phyloP scores from a whole-genome alignment of 1,140 invertebrate genomes.

The Leptinotarsa texana region DNA sequence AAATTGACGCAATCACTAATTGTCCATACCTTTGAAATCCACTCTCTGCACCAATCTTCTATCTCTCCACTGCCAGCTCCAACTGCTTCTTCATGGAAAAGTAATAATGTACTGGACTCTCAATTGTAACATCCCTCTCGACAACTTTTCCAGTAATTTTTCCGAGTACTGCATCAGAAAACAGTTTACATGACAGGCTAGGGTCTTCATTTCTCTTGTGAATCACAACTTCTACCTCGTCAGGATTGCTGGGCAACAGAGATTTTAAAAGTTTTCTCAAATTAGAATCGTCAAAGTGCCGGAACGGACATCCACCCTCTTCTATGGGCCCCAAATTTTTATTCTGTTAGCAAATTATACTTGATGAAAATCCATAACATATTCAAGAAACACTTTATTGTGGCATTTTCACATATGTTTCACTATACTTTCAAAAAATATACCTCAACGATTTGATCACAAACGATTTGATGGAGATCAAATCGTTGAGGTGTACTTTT shows the following conservation, averaged over 20 bases:
- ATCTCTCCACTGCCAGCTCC: neutral
- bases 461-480: no score
- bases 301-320: conserved; percentile 67
- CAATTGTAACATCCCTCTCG: neutral
- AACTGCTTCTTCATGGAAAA: neutral
- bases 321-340: conserved; percentile 60
- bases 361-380: neutral
- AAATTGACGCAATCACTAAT: no score
- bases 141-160: neutral
- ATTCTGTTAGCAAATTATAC: conserved; percentile 53
- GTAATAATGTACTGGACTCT: conserved; percentile 26
- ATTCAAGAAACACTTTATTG: neutral
- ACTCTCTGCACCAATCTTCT: no score
- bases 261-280: conserved; percentile 49
- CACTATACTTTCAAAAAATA: no score
- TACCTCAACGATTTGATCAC: no score
- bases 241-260: conserved; percentile 12
- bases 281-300: conserved; percentile 59
- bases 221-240: conserved; percentile 33
- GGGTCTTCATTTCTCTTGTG: conserved; percentile 32
- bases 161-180: conserved; percentile 16
- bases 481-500: no score
- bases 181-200: conserved; percentile 23
- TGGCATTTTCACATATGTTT: no score
- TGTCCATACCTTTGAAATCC: no score